Base-by-base conservation (phyloP, 2,888 invertebrate species). In the Mythimna loreyi region DNA sequence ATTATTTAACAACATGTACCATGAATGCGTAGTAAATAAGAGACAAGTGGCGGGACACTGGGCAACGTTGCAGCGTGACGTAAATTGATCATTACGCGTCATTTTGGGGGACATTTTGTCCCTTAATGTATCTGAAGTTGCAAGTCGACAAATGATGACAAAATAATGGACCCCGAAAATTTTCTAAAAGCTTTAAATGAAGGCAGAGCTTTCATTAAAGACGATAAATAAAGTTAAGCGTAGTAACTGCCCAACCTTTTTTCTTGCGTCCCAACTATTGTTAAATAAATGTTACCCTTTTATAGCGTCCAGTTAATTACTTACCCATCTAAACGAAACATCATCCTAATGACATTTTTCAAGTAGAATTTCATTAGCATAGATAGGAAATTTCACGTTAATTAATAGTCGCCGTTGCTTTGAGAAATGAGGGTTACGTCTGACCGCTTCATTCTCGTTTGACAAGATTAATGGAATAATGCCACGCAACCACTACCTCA, bases 401-500 rank as follows among this genome's bases (percentile, higher is more conserved):
- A 92, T 92, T 91, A 91, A 91, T 91, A 88, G 89, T 89, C 88
- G 79, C 80, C 86, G 87, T 86, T 87, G 86, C 87, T 89, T 89
- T 92, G 92, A 92, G 91, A 91, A 92, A 92, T 92, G 91, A 92
- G 91, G 92, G 92, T 91, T 90, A 86, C 90, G 89, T 88, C 90
- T 92, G 92, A 93, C 92, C 92, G 90, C 91, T 92, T 91, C 92
- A 92, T 92, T 91, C 91, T 89, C 88, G 85, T 89, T 90, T 88
- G 90, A 89, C 90, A 92, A 90, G 92, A 92, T 92, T 92, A 92
- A 92, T 92, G 89, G 88, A 66, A 77, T 81, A 78, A 85, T 86
- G 87, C 89, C 91, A 91, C 90, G 91, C 90, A 85, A 91, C 82
- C 87, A 86, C 85, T 85, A 86, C 85, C 75, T 78, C 79, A 75